phyloP scores from a whole-genome alignment of 2,113 vertebrate genomes.

The Nematolebias whitei region DNA sequence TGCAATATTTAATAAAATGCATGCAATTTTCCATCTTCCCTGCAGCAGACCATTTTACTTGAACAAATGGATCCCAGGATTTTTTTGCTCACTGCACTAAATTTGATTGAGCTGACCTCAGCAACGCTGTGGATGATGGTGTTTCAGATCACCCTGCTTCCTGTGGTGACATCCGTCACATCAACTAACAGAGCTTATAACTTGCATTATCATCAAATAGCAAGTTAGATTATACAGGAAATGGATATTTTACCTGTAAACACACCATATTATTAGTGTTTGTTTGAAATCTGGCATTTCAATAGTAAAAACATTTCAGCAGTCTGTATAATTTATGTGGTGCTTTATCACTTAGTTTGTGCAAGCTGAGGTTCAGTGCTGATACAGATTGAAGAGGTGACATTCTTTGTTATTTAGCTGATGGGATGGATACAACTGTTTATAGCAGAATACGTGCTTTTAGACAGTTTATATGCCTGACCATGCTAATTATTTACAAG shows the following conservation, averaged over 20 bases:
- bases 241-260: conserved; percentile 42
- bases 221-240: conserved; percentile 28
- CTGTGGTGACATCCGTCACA: conserved; percentile 50
- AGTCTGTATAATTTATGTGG: conserved; percentile 22
- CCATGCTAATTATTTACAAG: conserved; percentile 4
- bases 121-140: no score
- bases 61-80: not conserved
- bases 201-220: conserved; percentile 36
- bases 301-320: conserved; percentile 22
- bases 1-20: conserved; percentile 9
- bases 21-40: no score
- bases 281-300: conserved; percentile 44
- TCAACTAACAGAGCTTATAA: conserved; percentile 37
- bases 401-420: conserved; percentile 36
- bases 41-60: no score
- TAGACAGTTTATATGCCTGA: conserved; percentile 1
- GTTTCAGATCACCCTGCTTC: conserved; percentile 34
- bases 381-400: conserved; percentile 16
- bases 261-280: conserved; percentile 37
- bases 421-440: conserved; percentile 34
- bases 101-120: not conserved
- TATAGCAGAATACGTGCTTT: conserved; percentile 47
- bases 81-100: not conserved
- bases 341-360: conserved; percentile 39
- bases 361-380: no score